Conservation (phyloP, 2,797 vertebrate species). For the Anabacerthia variegaticeps region DNA sequence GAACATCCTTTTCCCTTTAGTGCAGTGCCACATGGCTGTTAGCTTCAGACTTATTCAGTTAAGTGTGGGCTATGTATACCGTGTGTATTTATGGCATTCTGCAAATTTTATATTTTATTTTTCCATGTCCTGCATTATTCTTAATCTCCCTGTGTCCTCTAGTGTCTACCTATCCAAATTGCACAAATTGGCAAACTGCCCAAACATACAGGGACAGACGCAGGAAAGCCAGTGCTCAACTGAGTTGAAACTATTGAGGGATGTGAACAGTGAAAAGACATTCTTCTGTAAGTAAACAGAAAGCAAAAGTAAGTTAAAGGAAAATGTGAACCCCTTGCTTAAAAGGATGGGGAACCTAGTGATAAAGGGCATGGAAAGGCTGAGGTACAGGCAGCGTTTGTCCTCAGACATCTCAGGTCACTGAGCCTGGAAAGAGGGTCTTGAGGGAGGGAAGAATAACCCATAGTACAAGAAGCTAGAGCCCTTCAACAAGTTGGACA, state of each 20-base stretch:
- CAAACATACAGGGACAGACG: background rate
- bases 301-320: background rate
- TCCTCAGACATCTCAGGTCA: background rate
- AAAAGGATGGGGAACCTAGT: background rate
- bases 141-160: conserved; percentile 17
- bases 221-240: background rate
- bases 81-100: background rate
- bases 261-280: background rate
- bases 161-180: background rate
- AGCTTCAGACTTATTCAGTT: background rate
- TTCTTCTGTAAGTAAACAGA: background rate
- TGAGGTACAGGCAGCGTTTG: background rate
- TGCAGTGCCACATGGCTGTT: background rate
- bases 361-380: background rate
- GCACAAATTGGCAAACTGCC: background rate
- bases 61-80: background rate
- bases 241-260: background rate
- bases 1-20: background rate
- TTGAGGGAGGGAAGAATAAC: background rate
- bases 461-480: background rate
- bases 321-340: background rate
- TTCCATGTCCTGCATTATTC: background rate
- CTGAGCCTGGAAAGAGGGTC: background rate
- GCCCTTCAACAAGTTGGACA: background rate
- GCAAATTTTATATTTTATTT: background rate